A percentile compares a stretch with the other conserved stretches of the same genome.
These are phyloP conservation scores for Euwallacea similis DNA, from an alignment of 1,140 invertebrate genomes.

Conservation along the genomic window DNA sequence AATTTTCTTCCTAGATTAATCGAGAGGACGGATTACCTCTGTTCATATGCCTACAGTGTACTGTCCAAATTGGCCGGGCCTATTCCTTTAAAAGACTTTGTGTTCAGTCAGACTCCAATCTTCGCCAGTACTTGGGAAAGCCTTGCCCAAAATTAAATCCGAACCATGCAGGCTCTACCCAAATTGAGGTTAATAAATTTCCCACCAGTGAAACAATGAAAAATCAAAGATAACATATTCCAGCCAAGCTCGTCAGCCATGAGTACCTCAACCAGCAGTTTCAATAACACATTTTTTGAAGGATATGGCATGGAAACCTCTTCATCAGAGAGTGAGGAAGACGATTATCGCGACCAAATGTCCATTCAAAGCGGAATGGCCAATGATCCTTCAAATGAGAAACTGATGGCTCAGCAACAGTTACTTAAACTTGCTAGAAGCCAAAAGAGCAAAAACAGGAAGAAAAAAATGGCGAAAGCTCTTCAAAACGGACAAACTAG, in stretches of 20 bases:
- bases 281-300: slow-evolving; percentile 36
- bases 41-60: slow-evolving; percentile 55
- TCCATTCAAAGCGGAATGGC: slow-evolving; percentile 21
- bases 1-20: too few species aligned
- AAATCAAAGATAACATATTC: neutral
- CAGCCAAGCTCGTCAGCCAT: neutral
- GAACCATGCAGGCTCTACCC: slow-evolving; percentile 40
- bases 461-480: slow-evolving; percentile 43
- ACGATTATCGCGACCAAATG: slow-evolving; percentile 47
- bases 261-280: slow-evolving; percentile 26
- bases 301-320: slow-evolving; percentile 45
- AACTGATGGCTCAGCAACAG: slow-evolving; percentile 52
- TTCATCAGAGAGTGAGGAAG: slow-evolving; percentile 46
- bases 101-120: slow-evolving; percentile 54
- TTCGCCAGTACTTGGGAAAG: slow-evolving; percentile 52
- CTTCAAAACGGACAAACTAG: slow-evolving; percentile 10
- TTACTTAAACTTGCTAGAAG: slow-evolving; percentile 48
- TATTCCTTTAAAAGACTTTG: slow-evolving; percentile 57
- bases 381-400: slow-evolving; percentile 48
- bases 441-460: slow-evolving; percentile 48
- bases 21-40: slow-evolving; percentile 53
- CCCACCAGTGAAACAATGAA: too few species aligned
- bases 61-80: slow-evolving; percentile 54
- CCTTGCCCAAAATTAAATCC: slow-evolving; percentile 37
- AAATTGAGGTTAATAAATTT: neutral